These are phyloP conservation scores for Elachura formosa DNA, from an alignment of 2,113 vertebrate species.

Conservation along the genomic window DNA sequence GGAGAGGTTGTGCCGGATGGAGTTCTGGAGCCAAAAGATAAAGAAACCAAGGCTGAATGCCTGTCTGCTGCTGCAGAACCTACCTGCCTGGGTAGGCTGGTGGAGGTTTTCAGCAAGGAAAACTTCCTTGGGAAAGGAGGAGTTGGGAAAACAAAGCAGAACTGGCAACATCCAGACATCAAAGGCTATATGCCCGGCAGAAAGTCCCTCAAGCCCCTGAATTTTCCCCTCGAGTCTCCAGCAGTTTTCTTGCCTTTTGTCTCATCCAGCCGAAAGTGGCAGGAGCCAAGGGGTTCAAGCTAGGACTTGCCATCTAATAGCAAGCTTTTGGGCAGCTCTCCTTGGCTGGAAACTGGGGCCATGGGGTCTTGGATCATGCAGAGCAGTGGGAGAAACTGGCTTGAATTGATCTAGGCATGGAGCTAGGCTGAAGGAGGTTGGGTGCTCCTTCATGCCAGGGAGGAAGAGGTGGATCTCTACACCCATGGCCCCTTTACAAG, in stretches of 20 bases:
- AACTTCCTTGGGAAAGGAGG: background rate
- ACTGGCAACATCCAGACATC: background rate
- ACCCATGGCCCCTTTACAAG: background rate
- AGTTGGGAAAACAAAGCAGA: background rate
- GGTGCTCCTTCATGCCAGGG: background rate
- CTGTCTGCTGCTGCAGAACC: background rate
- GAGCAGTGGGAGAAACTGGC: background rate
- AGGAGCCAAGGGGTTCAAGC: background rate
- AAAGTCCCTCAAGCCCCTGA: background rate
- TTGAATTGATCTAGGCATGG: background rate
- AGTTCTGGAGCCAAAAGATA: constrained; percentile 78
- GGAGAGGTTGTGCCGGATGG: constrained; percentile 95
- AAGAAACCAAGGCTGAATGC: background rate
- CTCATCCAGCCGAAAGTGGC: background rate
- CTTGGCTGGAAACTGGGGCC: background rate
- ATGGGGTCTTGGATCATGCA: background rate
- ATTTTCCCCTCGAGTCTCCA: background rate
- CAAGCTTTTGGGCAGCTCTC: background rate
- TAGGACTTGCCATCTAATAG: background rate
- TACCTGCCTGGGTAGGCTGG: background rate
- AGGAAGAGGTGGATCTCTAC: background rate
- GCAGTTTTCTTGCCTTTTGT: background rate
- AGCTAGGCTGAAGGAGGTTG: background rate
- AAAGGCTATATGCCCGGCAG: background rate
- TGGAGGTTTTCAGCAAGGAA: background rate